A percentile compares a stretch with the other conserved stretches of the same genome.
phyloP scores from a whole-genome alignment of 2,888 invertebrate genomes.

The Steinernema scapterisci region DNA sequence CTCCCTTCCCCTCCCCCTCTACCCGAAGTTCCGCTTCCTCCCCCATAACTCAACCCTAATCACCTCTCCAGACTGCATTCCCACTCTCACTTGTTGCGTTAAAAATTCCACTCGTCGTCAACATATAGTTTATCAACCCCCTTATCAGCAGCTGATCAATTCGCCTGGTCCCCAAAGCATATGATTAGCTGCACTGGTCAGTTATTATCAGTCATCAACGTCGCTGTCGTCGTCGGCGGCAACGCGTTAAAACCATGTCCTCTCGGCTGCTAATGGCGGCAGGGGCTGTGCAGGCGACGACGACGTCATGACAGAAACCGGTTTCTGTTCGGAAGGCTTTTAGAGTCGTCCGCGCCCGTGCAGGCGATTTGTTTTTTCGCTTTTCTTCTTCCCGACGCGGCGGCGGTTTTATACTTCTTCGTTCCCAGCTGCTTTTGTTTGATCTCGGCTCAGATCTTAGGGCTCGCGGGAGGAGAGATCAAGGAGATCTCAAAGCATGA shows the following conservation, averaged over 20 bases:
- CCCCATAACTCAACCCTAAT: too few species aligned
- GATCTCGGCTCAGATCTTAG: too few species aligned
- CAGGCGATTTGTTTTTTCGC: neutral
- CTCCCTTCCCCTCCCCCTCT: too few species aligned
- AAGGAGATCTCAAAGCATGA: too few species aligned
- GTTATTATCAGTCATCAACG: neutral
- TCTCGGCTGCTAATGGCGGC: neutral
- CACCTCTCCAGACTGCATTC: too few species aligned
- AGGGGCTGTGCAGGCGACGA: too few species aligned
- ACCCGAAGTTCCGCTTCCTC: too few species aligned
- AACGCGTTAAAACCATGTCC: neutral
- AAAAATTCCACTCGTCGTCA: neutral
- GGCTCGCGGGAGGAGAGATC: too few species aligned
- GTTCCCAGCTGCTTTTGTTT: too few species aligned
- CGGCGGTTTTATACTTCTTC: neutral
- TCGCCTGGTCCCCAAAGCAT: neutral
- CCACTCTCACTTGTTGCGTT: too few species aligned
- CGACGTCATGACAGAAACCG: neutral
- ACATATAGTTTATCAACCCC: neutral
- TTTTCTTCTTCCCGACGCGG: neutral
- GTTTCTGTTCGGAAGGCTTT: neutral
- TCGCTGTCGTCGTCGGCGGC: too few species aligned
- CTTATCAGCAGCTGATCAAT: neutral
- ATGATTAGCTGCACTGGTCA: conserved; percentile 12
- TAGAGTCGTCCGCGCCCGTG: neutral